These are phyloP conservation scores for Drosophila neocordata DNA, from an alignment of 1,140 invertebrate species.

Conservation along the genomic window DNA sequence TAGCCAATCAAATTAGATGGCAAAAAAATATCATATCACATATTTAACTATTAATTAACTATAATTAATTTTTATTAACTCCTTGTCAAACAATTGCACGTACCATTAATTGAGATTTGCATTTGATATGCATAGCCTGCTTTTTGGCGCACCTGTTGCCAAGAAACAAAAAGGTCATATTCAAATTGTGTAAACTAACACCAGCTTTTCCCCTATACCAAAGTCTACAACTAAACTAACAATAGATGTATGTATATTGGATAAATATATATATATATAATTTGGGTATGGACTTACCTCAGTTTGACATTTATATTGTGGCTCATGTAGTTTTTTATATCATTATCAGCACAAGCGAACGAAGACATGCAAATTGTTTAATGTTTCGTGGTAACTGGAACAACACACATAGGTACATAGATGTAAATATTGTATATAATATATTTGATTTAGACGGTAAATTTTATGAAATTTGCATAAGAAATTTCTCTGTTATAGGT, in stretches of 20 bases:
- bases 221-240: conserved; percentile 3
- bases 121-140: conserved; percentile 31
- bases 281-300: conserved; percentile 59
- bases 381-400: conserved; percentile 25
- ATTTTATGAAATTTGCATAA: conserved; percentile 36
- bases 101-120: conserved; percentile 38
- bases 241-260: not conserved
- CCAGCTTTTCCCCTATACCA: no score
- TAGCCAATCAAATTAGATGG: no score
- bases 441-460: conserved; percentile 19
- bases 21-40: not conserved
- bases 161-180: conserved; percentile 55
- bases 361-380: conserved; percentile 75
- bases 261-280: conserved; percentile 29
- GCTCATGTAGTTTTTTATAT: conserved; percentile 79
- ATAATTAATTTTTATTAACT: not conserved
- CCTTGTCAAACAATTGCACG: conserved; percentile 13
- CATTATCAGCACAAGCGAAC: conserved; percentile 71
- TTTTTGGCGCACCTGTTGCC: conserved; percentile 64
- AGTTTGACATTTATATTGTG: conserved; percentile 78
- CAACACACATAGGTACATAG: conserved; percentile 7
- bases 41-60: not conserved
- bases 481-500: conserved; percentile 20
- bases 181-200: conserved; percentile 30
- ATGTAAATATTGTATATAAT: conserved; percentile 10